phyloP scores from a whole-genome alignment of 2,797 vertebrate species.

The Tamandua tetradactyla region DNA sequence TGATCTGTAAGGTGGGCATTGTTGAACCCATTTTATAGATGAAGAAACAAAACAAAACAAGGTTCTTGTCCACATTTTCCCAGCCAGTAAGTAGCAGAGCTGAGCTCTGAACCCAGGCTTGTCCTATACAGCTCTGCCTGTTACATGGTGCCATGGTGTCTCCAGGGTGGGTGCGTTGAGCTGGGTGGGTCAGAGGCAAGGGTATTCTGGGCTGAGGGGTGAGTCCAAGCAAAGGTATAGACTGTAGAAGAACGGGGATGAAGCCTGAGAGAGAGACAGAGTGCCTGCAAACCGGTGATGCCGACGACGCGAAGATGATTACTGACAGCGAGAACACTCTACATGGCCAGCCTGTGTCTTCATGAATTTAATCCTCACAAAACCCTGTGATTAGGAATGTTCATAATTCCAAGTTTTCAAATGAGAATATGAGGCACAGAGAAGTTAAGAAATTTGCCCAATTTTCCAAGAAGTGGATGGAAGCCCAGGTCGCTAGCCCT shows the following conservation, averaged over 20 bases:
- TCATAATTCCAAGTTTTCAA: background rate
- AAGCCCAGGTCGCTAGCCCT: background rate
- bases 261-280: background rate
- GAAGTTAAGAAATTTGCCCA: background rate
- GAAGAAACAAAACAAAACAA: background rate
- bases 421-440: background rate
- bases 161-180: background rate
- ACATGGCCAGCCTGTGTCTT: accelerated
- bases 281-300: background rate
- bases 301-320: no score
- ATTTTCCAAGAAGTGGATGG: background rate
- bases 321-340: background rate
- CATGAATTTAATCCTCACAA: background rate
- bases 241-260: no score
- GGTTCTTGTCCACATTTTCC: background rate
- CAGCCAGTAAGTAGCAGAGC: background rate
- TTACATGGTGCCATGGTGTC: background rate
- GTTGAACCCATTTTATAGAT: background rate
- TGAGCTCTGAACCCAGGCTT: background rate
- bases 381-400: background rate
- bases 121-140: background rate
- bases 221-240: background rate
- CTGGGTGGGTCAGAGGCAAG: background rate
- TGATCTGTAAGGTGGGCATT: background rate
- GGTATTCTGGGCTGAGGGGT: accelerated